Evolutionary conservation across 2,113 vertebrate species (phyloP), one percentile per base, ranked within the genome.

Genomic region (Microtus montanus): DNA sequence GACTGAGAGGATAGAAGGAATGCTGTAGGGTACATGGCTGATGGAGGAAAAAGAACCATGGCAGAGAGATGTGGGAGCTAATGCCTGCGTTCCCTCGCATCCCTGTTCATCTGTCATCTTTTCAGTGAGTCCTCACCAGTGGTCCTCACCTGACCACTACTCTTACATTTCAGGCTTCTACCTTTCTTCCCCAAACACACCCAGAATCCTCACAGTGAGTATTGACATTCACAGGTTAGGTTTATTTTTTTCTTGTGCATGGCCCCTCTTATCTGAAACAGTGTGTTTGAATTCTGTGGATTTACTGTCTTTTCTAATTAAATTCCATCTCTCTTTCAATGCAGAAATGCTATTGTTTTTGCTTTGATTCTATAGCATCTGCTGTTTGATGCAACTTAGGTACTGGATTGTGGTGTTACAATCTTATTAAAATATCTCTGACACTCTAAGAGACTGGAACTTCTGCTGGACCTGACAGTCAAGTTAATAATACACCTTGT

Each of bases 131-230:
- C 33, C 87, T 90, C 38, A 30, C 38, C 22, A 49, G 47, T 49
- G 47, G 13, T 35, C 33, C 90, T 90, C 33, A 24, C 49, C 22
- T 84, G 52, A 7, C 13, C n/a, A 47, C 10, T 66, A 17, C 75
- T 14, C 44, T 74, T n/a, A 91, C 58, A 93, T 44, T 64, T 78
- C 26, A 91, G 70, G 82, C 13, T 54, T 30, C 58, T 8, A 11
- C 15, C 26, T 17, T 12, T 7, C 33, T 12, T 11, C 26, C 12
- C 2, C 8, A 17, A 44, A 52, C 12, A 77, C 61, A 87, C 30
- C 68, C 19, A 11, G 14, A 74, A 44, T 0, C 10, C 3, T 35
- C 2, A 58, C 2, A 35, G 35, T 44, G 20, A 0, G 11, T 52
- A 75, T 6, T 17, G 82, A 19, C 41, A 13, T 77, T 88, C 20